Conservation (phyloP, 2,113 vertebrate genomes). For the Dermatemys mawii region DNA sequence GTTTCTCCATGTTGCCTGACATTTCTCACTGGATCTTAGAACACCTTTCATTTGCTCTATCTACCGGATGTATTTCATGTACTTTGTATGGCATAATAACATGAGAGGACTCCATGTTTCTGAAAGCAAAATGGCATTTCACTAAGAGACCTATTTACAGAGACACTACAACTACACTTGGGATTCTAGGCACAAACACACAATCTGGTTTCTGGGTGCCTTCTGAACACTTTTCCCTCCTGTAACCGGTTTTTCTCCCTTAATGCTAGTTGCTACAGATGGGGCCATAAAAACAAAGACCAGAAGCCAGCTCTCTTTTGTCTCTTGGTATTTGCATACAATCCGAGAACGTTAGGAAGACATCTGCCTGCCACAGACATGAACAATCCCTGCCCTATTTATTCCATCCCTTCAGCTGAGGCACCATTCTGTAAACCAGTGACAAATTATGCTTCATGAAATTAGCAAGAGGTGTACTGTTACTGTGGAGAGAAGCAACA, state of each 20-base stretch:
- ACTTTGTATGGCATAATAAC: no score
- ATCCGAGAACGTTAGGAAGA: not conserved
- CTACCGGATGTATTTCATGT: no score
- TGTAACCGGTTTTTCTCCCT: no score
- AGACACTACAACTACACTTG: no score
- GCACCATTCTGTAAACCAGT: not conserved
- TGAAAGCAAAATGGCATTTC: no score
- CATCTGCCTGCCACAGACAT: not conserved
- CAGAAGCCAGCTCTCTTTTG: not conserved
- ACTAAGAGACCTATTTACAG: no score
- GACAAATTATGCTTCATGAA: not conserved
- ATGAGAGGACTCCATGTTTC: no score
- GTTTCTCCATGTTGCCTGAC: not conserved
- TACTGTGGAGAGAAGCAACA: not conserved
- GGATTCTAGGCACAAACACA: no score
- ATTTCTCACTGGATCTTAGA: not conserved
- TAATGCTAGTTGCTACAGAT: not conserved
- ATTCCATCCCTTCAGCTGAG: not conserved
- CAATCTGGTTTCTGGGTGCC: no score
- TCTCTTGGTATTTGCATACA: not conserved
- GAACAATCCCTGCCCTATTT: not conserved
- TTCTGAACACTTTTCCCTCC: no score
- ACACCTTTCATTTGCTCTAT: not conserved
- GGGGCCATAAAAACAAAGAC: not conserved
- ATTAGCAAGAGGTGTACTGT: not conserved